Evolutionary conservation across 2,797 vertebrate species (phyloP).

Genomic region (Hozukius guyotensis): DNA sequence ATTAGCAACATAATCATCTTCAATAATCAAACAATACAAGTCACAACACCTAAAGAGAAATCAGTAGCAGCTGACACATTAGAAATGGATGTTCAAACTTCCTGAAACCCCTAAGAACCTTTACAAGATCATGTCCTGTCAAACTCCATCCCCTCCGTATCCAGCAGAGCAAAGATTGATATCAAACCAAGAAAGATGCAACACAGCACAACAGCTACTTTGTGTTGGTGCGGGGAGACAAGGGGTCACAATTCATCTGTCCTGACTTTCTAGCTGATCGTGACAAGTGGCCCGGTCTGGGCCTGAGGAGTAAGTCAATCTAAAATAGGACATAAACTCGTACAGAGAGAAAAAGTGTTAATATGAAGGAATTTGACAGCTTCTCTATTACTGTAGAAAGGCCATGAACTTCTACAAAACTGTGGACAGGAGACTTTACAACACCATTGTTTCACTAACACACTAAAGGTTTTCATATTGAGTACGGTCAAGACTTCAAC

Average conservation of each 20-base stretch:
- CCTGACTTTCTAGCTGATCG: conserved; percentile 23
- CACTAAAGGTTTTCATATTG: neutral
- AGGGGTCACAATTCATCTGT: conserved; percentile 58
- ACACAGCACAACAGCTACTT: conserved; percentile 62
- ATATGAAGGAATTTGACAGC: neutral
- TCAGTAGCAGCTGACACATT: neutral
- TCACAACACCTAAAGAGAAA: neutral
- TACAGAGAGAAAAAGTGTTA: neutral
- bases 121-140: conserved; percentile 12
- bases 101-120: neutral
- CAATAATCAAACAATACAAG: neutral
- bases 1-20: neutral
- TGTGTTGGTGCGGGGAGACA: conserved; percentile 48
- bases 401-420: neutral
- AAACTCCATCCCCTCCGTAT: conserved; percentile 18
- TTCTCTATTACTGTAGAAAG: neutral
- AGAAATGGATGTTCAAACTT: neutral
- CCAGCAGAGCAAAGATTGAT: conserved; percentile 46
- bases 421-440: neutral
- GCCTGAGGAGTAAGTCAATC: conserved; percentile 8
- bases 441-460: neutral
- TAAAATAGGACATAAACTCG: neutral
- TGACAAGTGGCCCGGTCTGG: conserved; percentile 6
- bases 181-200: conserved; percentile 47
- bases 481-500: neutral